phyloP scores from a whole-genome alignment of 2,113 vertebrate species.

The Hirundichthys speculiger region DNA sequence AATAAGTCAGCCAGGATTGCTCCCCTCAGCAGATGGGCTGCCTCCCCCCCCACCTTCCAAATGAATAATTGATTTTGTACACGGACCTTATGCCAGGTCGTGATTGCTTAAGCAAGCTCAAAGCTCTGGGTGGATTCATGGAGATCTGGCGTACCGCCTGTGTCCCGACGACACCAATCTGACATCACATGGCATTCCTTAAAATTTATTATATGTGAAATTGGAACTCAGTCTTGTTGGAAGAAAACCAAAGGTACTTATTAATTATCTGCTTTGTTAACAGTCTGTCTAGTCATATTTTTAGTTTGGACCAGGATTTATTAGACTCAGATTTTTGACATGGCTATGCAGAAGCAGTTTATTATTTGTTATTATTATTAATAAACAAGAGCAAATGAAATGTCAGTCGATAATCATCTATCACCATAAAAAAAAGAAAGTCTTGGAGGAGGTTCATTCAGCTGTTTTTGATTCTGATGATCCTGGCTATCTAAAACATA shows the following conservation, averaged over 20 bases:
- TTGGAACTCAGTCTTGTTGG: background rate
- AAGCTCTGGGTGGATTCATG: slow-evolving; percentile 46
- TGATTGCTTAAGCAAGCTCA: slow-evolving; percentile 69
- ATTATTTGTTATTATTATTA: too few species aligned
- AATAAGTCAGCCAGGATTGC: slow-evolving; percentile 68
- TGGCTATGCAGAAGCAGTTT: too few species aligned
- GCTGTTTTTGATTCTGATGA: too few species aligned
- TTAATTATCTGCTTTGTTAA: background rate
- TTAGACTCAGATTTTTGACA: too few species aligned
- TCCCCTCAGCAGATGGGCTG: slow-evolving; percentile 72
- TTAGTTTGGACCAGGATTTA: too few species aligned
- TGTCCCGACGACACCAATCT: slow-evolving; percentile 38
- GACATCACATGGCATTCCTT: slow-evolving; percentile 8
- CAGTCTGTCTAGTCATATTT: too few species aligned
- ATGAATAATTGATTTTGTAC: slow-evolving; percentile 73
- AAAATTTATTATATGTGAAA: slow-evolving; percentile 7
- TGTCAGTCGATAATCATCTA: too few species aligned
- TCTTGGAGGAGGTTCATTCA: too few species aligned
- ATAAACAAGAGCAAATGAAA: too few species aligned
- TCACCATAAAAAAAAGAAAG: too few species aligned
- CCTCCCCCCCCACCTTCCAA: slow-evolving; percentile 46
- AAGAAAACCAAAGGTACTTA: background rate
- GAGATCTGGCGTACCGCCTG: slow-evolving; percentile 13
- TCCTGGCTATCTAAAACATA: too few species aligned
- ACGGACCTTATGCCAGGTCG: slow-evolving; percentile 71